Evolutionary conservation across 1,140 invertebrate genomes (phyloP), one percentile per base, ranked within the genome.

Genomic region (Andricus grossulariae): DNA sequence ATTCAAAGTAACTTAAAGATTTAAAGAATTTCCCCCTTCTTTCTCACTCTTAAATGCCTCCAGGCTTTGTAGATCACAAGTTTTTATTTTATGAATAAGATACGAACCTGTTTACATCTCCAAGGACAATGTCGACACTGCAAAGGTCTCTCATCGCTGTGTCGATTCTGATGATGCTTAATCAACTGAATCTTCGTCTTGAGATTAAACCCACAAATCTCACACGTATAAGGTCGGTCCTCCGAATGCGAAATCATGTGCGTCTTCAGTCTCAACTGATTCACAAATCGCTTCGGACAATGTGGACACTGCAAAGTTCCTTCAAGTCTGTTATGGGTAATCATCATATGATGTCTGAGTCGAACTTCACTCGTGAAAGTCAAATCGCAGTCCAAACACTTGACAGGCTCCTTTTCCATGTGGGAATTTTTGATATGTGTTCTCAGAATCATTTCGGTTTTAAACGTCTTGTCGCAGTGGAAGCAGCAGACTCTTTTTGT

Each of bases 181-280:
- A 91, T 87, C 70, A 91, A 66, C n/a, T 92, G 91, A 55, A 92
- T 91, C 52, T 91, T 91, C 0, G 91, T 92, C n/a, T 92, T 92
- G 0, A 92, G 75, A 81, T 89, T 91, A 54, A 92, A 92, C 0
- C 89, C 90, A 55, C 91, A 91, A 11, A 89, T 83, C 49, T 92
- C 90, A 39, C 91, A 92, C 0, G 86, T 85, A 18, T 86, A 89
- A 0, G 91, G 91, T 3, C 91, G 83, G 32, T 91, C 90, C 32
- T 92, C 90, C 1, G 91, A 92, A 79, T 92, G 91, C 4, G 91
- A 90, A 55, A 91, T 91, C 90, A 92, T 90, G 45, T 92, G 91
- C 15, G 91, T 92, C 55, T 92, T 92, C 0, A 92, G 78, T 13
- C 91, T 80, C 2, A 92, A 78, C n/a, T 90, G 90, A 81, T 91